Evolutionary conservation across 2,113 vertebrate species (phyloP), one percentile per base, ranked within the genome.

Genomic region (Notothenia coriiceps): DNA sequence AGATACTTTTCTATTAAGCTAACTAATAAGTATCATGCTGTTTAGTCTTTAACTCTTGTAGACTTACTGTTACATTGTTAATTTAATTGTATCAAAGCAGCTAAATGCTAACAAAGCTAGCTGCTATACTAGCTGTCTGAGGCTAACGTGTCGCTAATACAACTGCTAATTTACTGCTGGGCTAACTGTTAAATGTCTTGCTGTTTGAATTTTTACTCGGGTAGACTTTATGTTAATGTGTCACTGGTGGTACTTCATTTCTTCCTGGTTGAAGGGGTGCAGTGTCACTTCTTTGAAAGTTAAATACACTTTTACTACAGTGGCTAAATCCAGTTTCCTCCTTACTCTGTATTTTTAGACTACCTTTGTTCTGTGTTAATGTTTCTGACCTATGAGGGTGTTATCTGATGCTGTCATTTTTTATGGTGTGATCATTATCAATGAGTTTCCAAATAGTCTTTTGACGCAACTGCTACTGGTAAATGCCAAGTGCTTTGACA

Each of bases 281-380:
- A 33, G 29, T 2, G 12, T 18, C 10, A 5, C 57, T 40, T 3
- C 18, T 14, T 5, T 43, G 47, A 61, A 11, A 15, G 47, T 29
- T 69, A 6, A 46, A 59, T 55, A 35, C 62, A 20, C 14, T 9
- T 59, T 77, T 61, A 44, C 52, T 52, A n/a, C 40, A 13, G 59
- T 1, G 35, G 10, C 47, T 29, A 29, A 29, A 29, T 29, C 29
- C 29, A 15, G 17, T 15, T 52, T 54, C 40, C 49, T 55, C 62
- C 13, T 62, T 9, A 10, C 9, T n/a, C 1, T 61, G 5, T n/a
- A n/a, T 22, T 47, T 29, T 63, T 63, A 18, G 13, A 35, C 10
- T 14, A 35, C 6, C 67, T 63, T 6, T 70, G 10, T 4, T 70
- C 2, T 25, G 15, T 40, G 14, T 59, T 9, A 8, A 17, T 17